Evolutionary conservation across 2,888 invertebrate genomes (phyloP), one percentile per base, ranked within the genome.

Genomic region (Ennomos erosarius): DNA sequence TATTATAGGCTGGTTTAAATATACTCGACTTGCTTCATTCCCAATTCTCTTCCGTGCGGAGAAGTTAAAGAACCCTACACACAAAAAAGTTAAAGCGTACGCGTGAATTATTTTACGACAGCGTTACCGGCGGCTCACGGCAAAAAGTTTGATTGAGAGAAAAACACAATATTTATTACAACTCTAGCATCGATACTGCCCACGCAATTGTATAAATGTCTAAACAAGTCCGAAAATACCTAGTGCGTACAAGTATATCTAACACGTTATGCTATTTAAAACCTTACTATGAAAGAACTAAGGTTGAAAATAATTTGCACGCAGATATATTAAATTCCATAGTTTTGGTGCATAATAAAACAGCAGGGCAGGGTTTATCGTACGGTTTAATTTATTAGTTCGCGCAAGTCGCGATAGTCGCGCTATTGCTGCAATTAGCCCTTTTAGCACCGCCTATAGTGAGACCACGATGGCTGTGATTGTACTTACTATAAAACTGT

Each of bases 351-450:
- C 58, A 55, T 62, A 58, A 62, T 57, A 62, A 60, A 65, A 59
- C 52, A 59, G 54, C 62, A 45, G 55, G 58, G 59, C 58, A 55
- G 54, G 59, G 52, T 52, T 54, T 65, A 65, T 64, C 68, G 60
- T 54, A 42, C 54, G 45, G 48, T 55, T 57, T 59, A 59, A 66
- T 68, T 68, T 65, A 66, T 68, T 59, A 59, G 58, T 53, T 64
- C 59, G 65, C 60, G 59, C 60, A 57, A 58, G 55, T 55, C 51
- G 59, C 54, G 54, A 65, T 58, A 47, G 57, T 57, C 34, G 55
- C 34, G 55, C 49, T 69, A 73, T 74, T 69, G 68, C 68, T 54
- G 69, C 73, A 72, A 75, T 74, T 72, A 74, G 68, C 37, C 56
- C 59, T 64, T 66, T 69, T 69, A 68, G 66, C 70, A 56, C 65